Base-by-base conservation (phyloP, 2,113 vertebrate genomes). In the Glaucomys volans region DNA sequence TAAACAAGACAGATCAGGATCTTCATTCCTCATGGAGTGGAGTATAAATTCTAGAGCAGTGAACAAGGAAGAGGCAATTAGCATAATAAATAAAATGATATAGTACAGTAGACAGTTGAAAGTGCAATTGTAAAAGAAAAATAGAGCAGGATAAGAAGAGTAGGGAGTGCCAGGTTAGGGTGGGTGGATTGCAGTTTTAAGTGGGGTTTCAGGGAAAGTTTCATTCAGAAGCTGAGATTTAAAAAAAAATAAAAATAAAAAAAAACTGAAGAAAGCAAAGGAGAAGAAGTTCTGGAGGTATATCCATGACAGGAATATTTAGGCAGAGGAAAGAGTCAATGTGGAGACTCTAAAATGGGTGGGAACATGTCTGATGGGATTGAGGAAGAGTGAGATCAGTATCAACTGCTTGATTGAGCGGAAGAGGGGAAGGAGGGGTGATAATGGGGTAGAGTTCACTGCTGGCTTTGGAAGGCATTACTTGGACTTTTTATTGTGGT, bases 211-310 rank as follows among this genome's bases (percentile, higher is more conserved):
- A 66, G 44, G 26, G 5, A 42, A 59, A 66, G 32, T 14, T n/a
- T 81, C 64, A 57, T 66, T 90, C 42, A 87, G 26, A 67, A 91
- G 9, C 64, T 94, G 69, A 71, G 26, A 35, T 86, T 47, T 40
- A 35, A 85, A 57, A 57, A 54, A 52, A 52, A 52, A 52, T n/a
- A n/a, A n/a, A n/a, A n/a, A n/a, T n/a, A 52, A 52, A 52, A 30
- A 6, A 82, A 52, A 81, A 52, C 26, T 74, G 66, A 90, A 82
- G 44, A 94, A 87, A 26, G 62, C 64, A 75, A 85, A 96, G 35
- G 37, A 87, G 59, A 93, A 18, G 32, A 88, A 16, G 28, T 76
- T 30, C 79, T 11, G 32, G 37, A 7, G 37, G 6, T 74, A 7
- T 30, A 67, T 40, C 4, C 40, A 44, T 18, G n/a, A n/a, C 32